phyloP scores from a whole-genome alignment of 2,797 vertebrate species.

The Eulemur albifrons region DNA sequence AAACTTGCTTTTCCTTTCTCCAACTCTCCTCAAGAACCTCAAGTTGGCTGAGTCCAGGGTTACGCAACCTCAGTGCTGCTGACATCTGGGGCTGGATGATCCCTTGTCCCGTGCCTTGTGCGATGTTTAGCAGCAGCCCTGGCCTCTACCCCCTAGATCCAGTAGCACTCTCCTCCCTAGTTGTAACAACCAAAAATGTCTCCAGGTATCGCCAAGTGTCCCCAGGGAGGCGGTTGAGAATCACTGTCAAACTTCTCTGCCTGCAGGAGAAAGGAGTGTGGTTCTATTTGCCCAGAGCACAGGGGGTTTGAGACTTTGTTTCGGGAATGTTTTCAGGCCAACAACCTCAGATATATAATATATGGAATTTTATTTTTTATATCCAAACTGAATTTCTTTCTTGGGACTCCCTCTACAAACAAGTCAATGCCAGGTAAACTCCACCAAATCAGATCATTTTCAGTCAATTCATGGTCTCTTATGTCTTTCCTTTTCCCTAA shows the following conservation, averaged over 20 bases:
- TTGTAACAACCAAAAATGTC: neutral
- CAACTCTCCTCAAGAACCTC: neutral
- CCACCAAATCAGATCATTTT: neutral
- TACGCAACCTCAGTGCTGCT: neutral
- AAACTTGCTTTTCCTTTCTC: neutral
- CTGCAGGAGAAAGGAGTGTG: neutral
- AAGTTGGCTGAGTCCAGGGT: neutral
- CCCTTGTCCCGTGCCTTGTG: too few relatives aligned
- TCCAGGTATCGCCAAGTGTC: neutral
- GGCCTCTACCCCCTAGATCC: neutral
- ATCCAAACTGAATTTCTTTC: neutral
- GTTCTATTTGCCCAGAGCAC: neutral
- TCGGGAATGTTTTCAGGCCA: neutral
- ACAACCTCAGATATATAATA: neutral
- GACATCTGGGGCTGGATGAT: neutral
- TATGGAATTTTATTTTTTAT: neutral
- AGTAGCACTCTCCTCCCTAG: neutral
- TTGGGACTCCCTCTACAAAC: neutral
- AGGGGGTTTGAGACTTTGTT: neutral
- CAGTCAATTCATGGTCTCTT: neutral
- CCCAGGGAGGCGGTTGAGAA: neutral
- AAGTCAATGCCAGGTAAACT: neutral
- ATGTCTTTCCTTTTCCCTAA: neutral
- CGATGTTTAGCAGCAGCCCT: neutral
- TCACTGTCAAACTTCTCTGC: neutral